Base-by-base conservation (phyloP, 1,140 invertebrate genomes). In the Leptopilina boulardi region DNA sequence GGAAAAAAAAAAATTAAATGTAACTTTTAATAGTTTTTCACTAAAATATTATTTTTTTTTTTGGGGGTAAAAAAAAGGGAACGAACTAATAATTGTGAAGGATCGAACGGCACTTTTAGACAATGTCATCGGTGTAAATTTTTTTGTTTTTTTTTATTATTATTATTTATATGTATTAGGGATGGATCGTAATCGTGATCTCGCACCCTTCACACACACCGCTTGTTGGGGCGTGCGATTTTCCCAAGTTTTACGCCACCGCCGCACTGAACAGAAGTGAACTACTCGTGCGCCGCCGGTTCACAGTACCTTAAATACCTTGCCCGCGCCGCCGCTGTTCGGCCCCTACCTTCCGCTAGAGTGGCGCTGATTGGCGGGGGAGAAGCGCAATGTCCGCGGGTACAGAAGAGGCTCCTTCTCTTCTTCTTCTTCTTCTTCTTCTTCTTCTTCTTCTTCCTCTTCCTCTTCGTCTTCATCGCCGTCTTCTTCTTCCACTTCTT, bases 271-370 rank as follows among this genome's bases (percentile, higher is more conserved):
- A 89, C 89, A 89, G 89, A 89, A 91, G 89, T 91, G 86, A 89
- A 91, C 90, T 91, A 91, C 89, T 91, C 89, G 88, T 91, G 89
- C 87, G 88, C 87, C 89, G 89, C 87, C 87, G 85, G 86, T 89
- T 88, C 86, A 89, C 89, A 87, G 89, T 90, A 91, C 90, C 89
- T 91, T 91, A 91, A 91, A 91, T 91, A 91, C 90, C 90, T 90
- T 91, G 87, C 84, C 86, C 85, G 86, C 83, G 87, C 86, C 87
- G 83, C 83, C 83, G 77, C 82, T 79, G 71, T 79, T 83, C 85
- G 83, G 84, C 87, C 82, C 85, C 85, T 85, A 85, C 84, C 83
- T 85, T 86, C 83, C 87, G 85, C 86, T 83, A 82, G 80, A 83
- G 82, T 84, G 83, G 81, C 81, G 83, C 87, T 87, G 86, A 90